Conservation (phyloP, 2,888 invertebrate species). For the Acanthosepion pharaonis region DNA sequence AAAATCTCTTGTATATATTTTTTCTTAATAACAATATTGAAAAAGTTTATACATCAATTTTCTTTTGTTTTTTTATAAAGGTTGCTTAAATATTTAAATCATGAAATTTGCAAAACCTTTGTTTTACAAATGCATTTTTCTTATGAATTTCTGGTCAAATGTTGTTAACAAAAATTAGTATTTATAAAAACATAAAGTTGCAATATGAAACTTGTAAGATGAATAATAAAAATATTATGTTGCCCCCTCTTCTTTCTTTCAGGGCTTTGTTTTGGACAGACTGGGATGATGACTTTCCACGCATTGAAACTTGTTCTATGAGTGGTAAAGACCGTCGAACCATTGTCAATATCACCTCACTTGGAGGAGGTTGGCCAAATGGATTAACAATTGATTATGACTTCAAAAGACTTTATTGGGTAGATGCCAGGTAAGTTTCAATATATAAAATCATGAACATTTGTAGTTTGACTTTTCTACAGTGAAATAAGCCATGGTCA, state of each 20-base stretch:
- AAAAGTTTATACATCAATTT: too few species aligned
- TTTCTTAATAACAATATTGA: too few species aligned
- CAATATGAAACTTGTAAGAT: too few species aligned
- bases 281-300: constrained; percentile 86
- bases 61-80: too few species aligned
- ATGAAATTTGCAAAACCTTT: too few species aligned
- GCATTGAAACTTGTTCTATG: constrained; percentile 91
- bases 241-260: constrained; percentile 49
- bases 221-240: too few species aligned
- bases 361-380: constrained; percentile 85
- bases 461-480: neutral
- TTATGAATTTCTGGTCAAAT: too few species aligned
- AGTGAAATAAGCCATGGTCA: neutral
- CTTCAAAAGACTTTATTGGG: constrained; percentile 87
- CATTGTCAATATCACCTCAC: constrained; percentile 78
- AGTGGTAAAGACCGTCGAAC: constrained; percentile 83
- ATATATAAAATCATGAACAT: neutral
- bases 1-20: too few species aligned
- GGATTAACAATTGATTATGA: constrained; percentile 87
- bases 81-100: too few species aligned
- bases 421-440: constrained; percentile 83
- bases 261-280: constrained; percentile 93
- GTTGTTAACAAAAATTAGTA: neutral
- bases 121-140: too few species aligned
- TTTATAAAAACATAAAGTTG: neutral